phyloP scores from a whole-genome alignment of 1,140 invertebrate species.

The Drosophila rhopaloa region DNA sequence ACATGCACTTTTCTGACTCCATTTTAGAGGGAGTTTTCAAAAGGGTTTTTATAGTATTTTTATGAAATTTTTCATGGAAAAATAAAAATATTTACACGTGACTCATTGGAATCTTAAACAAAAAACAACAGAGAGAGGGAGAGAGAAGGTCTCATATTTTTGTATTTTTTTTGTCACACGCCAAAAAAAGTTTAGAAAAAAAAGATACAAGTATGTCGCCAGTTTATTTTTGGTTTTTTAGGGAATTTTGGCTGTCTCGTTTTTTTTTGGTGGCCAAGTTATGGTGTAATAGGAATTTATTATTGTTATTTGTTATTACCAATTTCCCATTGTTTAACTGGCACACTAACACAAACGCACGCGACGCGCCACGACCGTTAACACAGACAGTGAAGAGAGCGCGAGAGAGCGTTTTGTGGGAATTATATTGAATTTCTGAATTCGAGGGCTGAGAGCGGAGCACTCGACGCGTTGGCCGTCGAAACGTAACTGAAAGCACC shows the following conservation, averaged over 20 bases:
- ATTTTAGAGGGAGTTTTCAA: slow-evolving; percentile 6
- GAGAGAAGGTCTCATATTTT: slow-evolving; percentile 10
- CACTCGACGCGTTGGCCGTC: slow-evolving; percentile 31
- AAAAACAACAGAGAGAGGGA: slow-evolving; percentile 27
- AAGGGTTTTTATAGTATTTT: slow-evolving; percentile 15
- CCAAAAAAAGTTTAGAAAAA: slow-evolving; percentile 34
- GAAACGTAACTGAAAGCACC: slow-evolving; percentile 43
- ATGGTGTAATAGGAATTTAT: not conserved
- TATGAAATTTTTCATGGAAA: slow-evolving; percentile 16
- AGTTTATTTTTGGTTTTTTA: slow-evolving; percentile 41
- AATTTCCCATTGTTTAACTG: slow-evolving; percentile 39
- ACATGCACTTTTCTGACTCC: slow-evolving; percentile 43
- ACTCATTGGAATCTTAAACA: slow-evolving; percentile 36
- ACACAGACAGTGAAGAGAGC: slow-evolving; percentile 25
- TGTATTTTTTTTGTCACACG: slow-evolving; percentile 37
- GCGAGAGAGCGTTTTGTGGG: slow-evolving; percentile 4
- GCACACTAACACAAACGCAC: slow-evolving; percentile 36
- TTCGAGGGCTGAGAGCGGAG: slow-evolving; percentile 1
- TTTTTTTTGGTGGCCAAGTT: slow-evolving; percentile 17
- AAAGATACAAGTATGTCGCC: slow-evolving; percentile 28
- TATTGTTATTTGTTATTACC: slow-evolving; percentile 26
- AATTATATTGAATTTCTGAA: no score
- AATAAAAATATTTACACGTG: slow-evolving; percentile 38
- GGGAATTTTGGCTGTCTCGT: slow-evolving; percentile 5
- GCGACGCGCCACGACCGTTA: slow-evolving; percentile 40